Evolutionary conservation across 2,888 invertebrate species (phyloP), one percentile per base, ranked within the genome.

Genomic region (Octodonta nipae): DNA sequence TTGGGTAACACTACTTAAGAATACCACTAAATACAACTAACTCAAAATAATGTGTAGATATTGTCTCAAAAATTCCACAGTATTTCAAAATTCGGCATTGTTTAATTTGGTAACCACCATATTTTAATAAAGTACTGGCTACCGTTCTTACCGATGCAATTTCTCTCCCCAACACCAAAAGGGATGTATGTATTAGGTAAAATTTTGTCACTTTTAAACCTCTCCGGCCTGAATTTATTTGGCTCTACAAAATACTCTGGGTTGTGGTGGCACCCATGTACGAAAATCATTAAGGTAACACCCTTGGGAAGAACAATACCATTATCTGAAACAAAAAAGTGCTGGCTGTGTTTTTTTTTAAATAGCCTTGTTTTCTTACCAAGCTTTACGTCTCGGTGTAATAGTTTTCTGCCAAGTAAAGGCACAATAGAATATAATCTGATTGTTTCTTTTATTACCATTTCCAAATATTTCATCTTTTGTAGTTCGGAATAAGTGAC

Each of bases 391-490:
- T n/a, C n/a, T n/a, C n/a, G n/a, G n/a, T n/a, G n/a, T n/a, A n/a
- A n/a, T n/a, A 38, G 3, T 25, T 26, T 36, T 25, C 38, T 36
- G 7, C 32, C 42, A 12, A 36, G 34, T 4, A 14, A 1, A 3
- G 39, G 36, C 34, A 38, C 13, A 10, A 40, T 36, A 4, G 42
- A 40, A 26, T 34, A 40, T 17, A 42, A 16, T 12, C 42, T 36
- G 2, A 42, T 15, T 8, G 36, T 10, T 29, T 42, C 42, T 6
- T 36, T 30, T 13, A 42, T 36, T 2, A 42, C 42, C n/a, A 32
- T 13, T 20, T 42, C 40, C 5, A 42, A 30, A 28, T 42, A 42
- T 29, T 42, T 42, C 42, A 42, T 42, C 12, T 40, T 28, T 28
- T 38, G 35, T n/a, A 42, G 28, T n/a, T 42, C 28, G 2, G 22